Evolutionary conservation across 2,888 invertebrate genomes (phyloP).

Genomic region (Trichacis sp.): DNA sequence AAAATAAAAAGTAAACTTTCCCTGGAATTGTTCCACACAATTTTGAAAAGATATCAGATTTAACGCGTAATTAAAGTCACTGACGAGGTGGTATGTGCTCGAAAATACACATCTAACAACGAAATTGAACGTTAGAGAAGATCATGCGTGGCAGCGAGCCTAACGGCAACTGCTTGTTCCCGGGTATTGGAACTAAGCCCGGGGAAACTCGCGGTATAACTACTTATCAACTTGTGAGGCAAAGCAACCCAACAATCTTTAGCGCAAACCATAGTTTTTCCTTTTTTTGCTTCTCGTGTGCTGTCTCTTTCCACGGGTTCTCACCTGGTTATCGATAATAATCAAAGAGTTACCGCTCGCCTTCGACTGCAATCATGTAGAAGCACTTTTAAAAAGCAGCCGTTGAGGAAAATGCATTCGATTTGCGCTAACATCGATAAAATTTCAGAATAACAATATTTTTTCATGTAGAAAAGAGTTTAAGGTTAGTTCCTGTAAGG

Average conservation of each 20-base stretch:
- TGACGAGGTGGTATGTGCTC: background rate
- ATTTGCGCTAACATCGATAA: too few species aligned
- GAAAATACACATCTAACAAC: constrained; percentile 4
- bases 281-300: constrained; percentile 15
- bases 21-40: background rate
- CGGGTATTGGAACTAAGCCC: constrained; percentile 55
- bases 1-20: background rate
- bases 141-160: constrained; percentile 20
- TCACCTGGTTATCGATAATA: constrained; percentile 47
- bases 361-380: constrained; percentile 41
- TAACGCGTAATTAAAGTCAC: too few species aligned
- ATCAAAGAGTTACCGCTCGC: constrained; percentile 49
- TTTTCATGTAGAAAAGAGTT: too few species aligned
- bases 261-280: constrained; percentile 25
- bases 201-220: constrained; percentile 55
- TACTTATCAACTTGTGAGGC: constrained; percentile 52
- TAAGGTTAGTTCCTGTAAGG: too few species aligned
- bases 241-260: constrained; percentile 42
- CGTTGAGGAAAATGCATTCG: background rate
- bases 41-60: background rate
- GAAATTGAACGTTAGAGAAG: constrained; percentile 13
- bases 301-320: constrained; percentile 14
- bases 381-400: constrained; percentile 34
- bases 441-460: too few species aligned
- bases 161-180: constrained; percentile 52